Evolutionary conservation across 2,797 vertebrate genomes (phyloP).

Genomic region (Muscicapa comitata): DNA sequence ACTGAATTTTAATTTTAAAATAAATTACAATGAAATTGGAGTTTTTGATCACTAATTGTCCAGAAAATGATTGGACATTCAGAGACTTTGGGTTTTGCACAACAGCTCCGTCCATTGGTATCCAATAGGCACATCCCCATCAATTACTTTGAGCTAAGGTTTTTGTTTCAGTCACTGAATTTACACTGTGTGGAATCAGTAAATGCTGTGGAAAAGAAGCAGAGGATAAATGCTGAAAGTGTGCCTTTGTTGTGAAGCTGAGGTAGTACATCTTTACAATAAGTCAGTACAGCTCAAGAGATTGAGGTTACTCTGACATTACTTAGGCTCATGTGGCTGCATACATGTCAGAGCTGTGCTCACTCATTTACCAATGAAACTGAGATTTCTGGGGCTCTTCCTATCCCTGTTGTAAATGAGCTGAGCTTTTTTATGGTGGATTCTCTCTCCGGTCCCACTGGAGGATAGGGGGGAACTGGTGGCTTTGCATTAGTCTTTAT

Average conservation of each 20-base stretch:
- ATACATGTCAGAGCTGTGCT: not conserved
- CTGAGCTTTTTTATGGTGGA: not conserved
- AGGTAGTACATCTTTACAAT: not conserved
- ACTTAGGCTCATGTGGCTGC: not conserved
- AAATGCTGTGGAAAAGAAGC: not conserved
- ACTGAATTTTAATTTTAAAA: conserved; percentile 45
- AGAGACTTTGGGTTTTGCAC: not conserved
- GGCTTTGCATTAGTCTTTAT: not conserved
- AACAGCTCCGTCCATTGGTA: not conserved
- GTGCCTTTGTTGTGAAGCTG: not conserved
- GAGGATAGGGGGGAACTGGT: not conserved
- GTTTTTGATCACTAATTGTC: conserved; percentile 18
- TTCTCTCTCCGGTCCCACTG: not conserved
- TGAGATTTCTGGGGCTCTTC: not conserved
- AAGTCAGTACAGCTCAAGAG: not conserved
- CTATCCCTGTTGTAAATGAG: not conserved
- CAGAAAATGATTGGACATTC: not conserved
- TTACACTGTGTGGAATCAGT: not conserved
- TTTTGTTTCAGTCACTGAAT: not conserved
- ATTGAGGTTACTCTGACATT: not conserved
- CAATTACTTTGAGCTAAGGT: conserved; percentile 8
- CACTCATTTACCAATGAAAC: rapidly evolving
- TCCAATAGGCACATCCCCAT: not conserved
- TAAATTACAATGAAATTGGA: conserved; percentile 18
- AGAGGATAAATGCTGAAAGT: not conserved